A percentile compares a stretch with the other conserved stretches of the same genome.
phyloP scores from a whole-genome alignment of 2,888 invertebrate species.

The Orchesellides sinensis region DNA sequence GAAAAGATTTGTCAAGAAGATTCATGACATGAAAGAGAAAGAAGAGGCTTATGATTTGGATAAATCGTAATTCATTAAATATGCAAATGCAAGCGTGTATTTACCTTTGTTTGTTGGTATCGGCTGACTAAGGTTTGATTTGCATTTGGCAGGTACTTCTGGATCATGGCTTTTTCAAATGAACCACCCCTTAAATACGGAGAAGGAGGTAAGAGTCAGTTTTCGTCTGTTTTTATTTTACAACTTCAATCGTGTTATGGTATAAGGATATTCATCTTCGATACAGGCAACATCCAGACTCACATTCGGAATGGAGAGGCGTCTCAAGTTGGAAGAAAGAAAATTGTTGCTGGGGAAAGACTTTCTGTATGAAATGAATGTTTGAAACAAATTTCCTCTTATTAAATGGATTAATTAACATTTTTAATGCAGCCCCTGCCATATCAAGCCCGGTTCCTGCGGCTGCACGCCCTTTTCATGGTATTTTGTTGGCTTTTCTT shows the following conservation, averaged over 20 bases:
- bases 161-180: constrained; percentile 25
- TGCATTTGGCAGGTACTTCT: constrained; percentile 2
- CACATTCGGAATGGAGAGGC: constrained; percentile 1
- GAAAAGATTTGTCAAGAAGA: constrained; percentile 17
- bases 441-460: constrained; percentile 8
- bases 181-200: background rate
- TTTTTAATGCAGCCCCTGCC: constrained; percentile 19
- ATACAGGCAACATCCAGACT: constrained; percentile 6
- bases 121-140: no score
- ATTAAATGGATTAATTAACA: background rate
- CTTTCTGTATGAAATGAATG: constrained; percentile 17
- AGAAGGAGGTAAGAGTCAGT: no score
- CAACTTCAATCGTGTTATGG: no score
- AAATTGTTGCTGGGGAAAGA: background rate
- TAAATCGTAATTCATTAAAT: background rate
- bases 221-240: no score
- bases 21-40: background rate
- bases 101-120: background rate
- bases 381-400: background rate
- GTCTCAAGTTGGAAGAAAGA: background rate
- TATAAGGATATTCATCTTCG: no score
- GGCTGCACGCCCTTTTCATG: constrained; percentile 53
- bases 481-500: constrained; percentile 48
- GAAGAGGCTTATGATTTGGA: background rate
- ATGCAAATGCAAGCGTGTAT: background rate